These are phyloP conservation scores for Drosophila ogumai DNA, from an alignment of 1,140 invertebrate genomes.

Conservation along the genomic window DNA sequence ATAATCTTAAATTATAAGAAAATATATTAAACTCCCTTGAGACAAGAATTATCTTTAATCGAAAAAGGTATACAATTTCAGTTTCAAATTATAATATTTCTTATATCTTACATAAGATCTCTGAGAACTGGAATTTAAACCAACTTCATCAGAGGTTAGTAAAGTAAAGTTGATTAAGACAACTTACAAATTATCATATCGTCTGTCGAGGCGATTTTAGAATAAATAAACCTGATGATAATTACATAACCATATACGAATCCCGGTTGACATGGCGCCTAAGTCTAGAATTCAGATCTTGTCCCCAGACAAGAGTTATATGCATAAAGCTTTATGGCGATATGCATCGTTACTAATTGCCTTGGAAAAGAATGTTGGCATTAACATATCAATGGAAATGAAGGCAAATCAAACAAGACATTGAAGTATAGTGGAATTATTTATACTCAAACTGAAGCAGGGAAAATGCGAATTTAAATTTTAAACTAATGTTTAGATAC, in stretches of 20 bases:
- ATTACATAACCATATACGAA: constrained; percentile 51
- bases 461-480: background rate
- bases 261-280: constrained; percentile 47
- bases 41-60: constrained; percentile 1
- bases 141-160: constrained; percentile 11
- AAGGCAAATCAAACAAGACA: background rate
- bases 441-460: background rate
- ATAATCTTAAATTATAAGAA: background rate
- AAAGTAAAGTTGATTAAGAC: constrained; percentile 41
- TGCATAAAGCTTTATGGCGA: constrained; percentile 31
- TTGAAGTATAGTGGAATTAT: constrained; percentile 3
- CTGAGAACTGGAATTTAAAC: constrained; percentile 11
- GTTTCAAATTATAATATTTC: constrained; percentile 2
- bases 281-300: constrained; percentile 38
- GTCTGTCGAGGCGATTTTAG: constrained; percentile 26
- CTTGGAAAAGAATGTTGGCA: constrained; percentile 29
- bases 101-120: constrained; percentile 21
- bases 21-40: background rate
- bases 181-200: constrained; percentile 46
- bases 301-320: constrained; percentile 26
- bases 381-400: constrained; percentile 32
- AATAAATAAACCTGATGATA: constrained; percentile 43
- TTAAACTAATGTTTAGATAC: background rate
- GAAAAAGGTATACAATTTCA: constrained; percentile 21
- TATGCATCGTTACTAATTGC: constrained; percentile 51